Evolutionary conservation across 2,888 invertebrate species (phyloP).

Genomic region (Reticulitermes lucifugus): DNA sequence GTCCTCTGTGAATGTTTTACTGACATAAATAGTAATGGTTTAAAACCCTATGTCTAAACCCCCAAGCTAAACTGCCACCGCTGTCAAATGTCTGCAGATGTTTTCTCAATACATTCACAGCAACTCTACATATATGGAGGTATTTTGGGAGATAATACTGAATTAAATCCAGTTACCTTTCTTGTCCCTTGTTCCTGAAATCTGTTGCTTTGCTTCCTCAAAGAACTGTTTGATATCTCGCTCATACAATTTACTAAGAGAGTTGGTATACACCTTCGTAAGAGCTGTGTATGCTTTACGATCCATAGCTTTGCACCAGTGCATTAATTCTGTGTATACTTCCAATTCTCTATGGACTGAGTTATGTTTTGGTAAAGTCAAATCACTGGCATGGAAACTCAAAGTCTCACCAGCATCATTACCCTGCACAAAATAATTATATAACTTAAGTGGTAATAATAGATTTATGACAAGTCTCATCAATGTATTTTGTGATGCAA

Average conservation of each 20-base stretch:
- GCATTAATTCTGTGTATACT: conserved; percentile 91
- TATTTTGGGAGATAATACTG: too few relatives aligned
- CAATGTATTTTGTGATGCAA: too few relatives aligned
- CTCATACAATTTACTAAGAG: conserved; percentile 89
- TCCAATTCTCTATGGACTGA: conserved; percentile 87
- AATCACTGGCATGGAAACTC: conserved; percentile 65
- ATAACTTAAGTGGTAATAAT: too few relatives aligned
- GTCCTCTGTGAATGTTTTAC: too few relatives aligned
- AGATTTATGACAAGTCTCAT: too few relatives aligned
- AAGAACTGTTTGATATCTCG: conserved; percentile 84
- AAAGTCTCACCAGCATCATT: conserved; percentile 78
- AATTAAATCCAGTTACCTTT: conserved; percentile 51
- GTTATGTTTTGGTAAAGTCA: conserved; percentile 80
- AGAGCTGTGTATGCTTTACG: conserved; percentile 84
- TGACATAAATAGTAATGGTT: too few relatives aligned
- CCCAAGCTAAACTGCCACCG: too few relatives aligned
- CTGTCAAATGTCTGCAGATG: too few relatives aligned
- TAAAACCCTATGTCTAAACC: too few relatives aligned
- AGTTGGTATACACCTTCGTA: conserved; percentile 82
- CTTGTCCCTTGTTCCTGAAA: conserved; percentile 60
- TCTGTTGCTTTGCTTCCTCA: conserved; percentile 75
- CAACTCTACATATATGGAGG: too few relatives aligned
- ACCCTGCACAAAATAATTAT: conserved; percentile 62
- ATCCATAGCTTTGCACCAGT: conserved; percentile 91
- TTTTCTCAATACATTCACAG: too few relatives aligned